Base-by-base conservation (phyloP, 2,888 invertebrate genomes). In the Caenorhabditis japonica region DNA sequence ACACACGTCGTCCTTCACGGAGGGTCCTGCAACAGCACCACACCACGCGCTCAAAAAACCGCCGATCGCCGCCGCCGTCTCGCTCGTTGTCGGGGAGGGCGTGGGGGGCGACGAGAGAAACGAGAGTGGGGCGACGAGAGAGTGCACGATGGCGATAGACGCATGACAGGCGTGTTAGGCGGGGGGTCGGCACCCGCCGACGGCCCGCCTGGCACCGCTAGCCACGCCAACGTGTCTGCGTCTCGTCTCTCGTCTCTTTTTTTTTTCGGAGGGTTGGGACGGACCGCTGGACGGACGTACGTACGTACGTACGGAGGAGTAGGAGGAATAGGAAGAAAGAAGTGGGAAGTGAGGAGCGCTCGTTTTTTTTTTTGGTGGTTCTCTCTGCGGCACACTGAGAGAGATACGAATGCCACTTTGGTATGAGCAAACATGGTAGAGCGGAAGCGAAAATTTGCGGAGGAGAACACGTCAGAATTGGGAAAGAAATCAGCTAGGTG, bases 121-220 rank as follows among this genome's bases (percentile, higher is more conserved):
- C 59, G 53, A 60, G 60, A 53, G 69, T 36, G 39, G 13, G 23
- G 3, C 13, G 12, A 33, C 25, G 30, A 52, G 36, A 58, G 36
- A 52, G 36, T 19, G 17, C 5, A n/a, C 4, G 17, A 15, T n/a
- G 21, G 19, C 21, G 21, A 41, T 49, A 66, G 66, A 58, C 33
- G 15, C 1, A n/a, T 34, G 58, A 44, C 17, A 8, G 51, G 58
- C 61, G 56, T 61, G 44, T 61, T 62, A 62, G 51, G 39, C 51
- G 61, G 70, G 58, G 71, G 71, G 62, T 62, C 62, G 71, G 62
- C 62, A 62, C 55, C 59, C 49, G 17, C 38, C 49, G 66, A 39
- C 3, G 71, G 61, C 71, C 71, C 58, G 71, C 71, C 71, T 71
- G 71, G 71, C 71, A 71, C 71, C 71, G 62, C 62, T 60, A 60